Evolutionary conservation across 2,888 invertebrate species (phyloP).

Genomic region (Xestia xanthographa): DNA sequence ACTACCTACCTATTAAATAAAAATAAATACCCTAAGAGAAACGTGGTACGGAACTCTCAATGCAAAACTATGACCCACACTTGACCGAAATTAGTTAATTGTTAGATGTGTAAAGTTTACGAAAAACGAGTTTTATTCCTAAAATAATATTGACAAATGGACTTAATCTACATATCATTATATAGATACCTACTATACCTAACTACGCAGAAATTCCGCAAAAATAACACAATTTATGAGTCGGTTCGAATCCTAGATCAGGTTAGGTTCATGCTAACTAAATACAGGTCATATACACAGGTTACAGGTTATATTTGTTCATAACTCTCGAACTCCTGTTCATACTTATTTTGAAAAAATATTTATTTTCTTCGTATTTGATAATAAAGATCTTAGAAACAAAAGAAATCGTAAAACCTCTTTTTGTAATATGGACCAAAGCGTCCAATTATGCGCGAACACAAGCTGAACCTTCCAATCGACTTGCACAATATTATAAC

Average conservation of each 20-base stretch:
- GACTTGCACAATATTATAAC: not conserved
- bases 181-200: not conserved
- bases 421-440: constrained; percentile 1
- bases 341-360: too few species aligned
- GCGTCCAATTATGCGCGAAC: not conserved
- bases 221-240: not conserved
- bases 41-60: not conserved
- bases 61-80: not conserved
- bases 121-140: constrained; percentile 16
- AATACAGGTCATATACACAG: not conserved
- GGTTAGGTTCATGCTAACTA: too few species aligned
- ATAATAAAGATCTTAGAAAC: not conserved
- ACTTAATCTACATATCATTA: constrained; percentile 31
- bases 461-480: not conserved
- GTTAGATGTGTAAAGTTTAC: not conserved
- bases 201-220: constrained; percentile 12
- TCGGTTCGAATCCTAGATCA: not conserved
- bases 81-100: not conserved
- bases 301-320: too few species aligned
- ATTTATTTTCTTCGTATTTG: not conserved
- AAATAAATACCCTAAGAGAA: not conserved
- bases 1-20: not conserved
- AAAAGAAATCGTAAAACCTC: not conserved
- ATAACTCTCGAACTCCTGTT: not conserved
- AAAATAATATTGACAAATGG: constrained; percentile 26